Evolutionary conservation across 2,888 invertebrate genomes (phyloP).

Genomic region (Amblyjoppa fuscipennis): DNA sequence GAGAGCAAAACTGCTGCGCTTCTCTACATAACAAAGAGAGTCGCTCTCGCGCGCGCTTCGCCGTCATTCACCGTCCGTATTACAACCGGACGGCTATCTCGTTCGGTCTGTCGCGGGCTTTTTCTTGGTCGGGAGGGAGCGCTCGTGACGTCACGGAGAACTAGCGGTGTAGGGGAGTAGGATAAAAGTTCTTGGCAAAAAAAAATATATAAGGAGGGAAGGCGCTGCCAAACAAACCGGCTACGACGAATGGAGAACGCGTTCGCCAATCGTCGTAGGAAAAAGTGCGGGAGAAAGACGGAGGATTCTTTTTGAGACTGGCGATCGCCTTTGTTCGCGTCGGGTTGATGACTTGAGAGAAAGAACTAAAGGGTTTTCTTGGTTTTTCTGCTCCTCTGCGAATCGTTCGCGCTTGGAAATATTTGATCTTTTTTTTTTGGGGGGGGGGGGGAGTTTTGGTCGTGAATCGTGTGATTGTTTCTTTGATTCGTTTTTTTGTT

Average conservation of each 20-base stretch:
- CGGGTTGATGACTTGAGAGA: neutral
- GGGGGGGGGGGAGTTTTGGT: neutral
- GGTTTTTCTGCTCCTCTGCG: neutral
- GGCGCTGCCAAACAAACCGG: constrained; percentile 35
- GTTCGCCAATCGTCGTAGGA: constrained; percentile 75
- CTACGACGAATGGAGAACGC: constrained; percentile 77
- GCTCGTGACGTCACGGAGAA: neutral
- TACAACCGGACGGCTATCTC: neutral
- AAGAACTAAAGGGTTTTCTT: neutral
- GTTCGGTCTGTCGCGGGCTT: neutral
- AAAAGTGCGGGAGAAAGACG: constrained; percentile 74
- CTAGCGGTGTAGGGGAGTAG: constrained; percentile 12
- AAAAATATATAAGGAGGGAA: constrained; percentile 48
- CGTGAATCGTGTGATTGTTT: neutral
- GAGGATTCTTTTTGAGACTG: constrained; percentile 17
- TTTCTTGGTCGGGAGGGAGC: neutral
- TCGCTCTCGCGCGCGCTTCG: neutral
- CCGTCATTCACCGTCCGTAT: neutral
- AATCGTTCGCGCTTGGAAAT: neutral
- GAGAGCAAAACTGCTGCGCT: neutral
- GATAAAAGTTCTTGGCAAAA: constrained; percentile 30
- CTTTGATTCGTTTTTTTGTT: neutral
- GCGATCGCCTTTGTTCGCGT: neutral
- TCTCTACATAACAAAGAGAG: constrained; percentile 1
- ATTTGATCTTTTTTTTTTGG: neutral